phyloP scores from a whole-genome alignment of 1,140 invertebrate genomes.

The Kradibia gibbosae region DNA sequence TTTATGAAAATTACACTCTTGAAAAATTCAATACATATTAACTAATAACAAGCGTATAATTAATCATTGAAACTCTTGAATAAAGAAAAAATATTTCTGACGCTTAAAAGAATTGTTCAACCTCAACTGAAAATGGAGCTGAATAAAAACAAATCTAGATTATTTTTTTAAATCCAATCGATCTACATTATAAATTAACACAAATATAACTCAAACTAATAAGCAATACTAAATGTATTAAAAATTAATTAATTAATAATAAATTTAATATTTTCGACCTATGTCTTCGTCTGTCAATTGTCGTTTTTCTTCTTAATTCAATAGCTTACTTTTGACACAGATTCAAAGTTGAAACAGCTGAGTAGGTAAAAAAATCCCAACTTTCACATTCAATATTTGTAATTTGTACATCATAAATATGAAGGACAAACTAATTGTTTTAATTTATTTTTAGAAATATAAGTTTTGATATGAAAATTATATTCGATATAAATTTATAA shows the following conservation, averaged over 20 bases:
- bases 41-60: neutral
- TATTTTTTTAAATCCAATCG: neutral
- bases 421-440: neutral
- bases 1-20: constrained; percentile 11
- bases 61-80: constrained; percentile 13
- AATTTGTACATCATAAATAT: neutral
- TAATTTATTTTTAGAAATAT: too few relatives aligned
- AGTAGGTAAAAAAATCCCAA: neutral
- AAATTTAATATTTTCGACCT: neutral
- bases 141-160: neutral
- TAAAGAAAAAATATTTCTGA: neutral
- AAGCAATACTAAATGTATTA: neutral
- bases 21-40: constrained; percentile 10
- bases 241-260: neutral
- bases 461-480: too few relatives aligned
- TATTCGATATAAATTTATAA: too few relatives aligned
- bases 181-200: neutral
- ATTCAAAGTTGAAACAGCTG: neutral
- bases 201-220: neutral
- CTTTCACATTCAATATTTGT: neutral
- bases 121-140: neutral
- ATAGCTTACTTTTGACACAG: constrained; percentile 22
- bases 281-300: neutral
- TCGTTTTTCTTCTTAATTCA: neutral
- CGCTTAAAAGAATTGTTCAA: constrained; percentile 3